Evolutionary conservation across 2,113 vertebrate genomes (phyloP).

Genomic region (Asarcornis scutulata): DNA sequence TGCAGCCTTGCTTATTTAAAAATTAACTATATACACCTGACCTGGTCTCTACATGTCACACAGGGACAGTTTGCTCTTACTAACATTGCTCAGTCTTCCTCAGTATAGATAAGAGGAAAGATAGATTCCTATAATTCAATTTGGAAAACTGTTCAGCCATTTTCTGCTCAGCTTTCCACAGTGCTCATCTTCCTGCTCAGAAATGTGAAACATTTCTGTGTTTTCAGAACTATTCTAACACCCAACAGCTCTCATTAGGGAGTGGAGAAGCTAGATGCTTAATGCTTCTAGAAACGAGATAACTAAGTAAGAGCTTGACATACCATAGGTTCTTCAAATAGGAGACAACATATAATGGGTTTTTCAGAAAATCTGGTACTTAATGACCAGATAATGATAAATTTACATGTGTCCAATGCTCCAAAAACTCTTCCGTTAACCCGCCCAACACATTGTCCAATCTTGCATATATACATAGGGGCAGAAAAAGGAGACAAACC

Average conservation of each 20-base stretch:
- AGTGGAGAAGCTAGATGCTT: neutral
- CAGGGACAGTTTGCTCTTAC: neutral
- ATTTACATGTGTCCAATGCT: neutral
- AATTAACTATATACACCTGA: neutral
- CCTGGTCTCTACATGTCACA: neutral
- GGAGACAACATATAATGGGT: neutral
- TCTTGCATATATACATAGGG: neutral
- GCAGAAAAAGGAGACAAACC: neutral
- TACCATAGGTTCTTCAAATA: neutral
- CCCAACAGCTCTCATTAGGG: neutral
- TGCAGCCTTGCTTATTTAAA: neutral
- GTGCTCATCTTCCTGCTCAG: neutral
- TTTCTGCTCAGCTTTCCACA: neutral
- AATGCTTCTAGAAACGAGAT: neutral
- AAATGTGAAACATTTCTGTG: neutral
- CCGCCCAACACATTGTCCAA: neutral
- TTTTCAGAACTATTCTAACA: neutral
- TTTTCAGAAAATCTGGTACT: neutral
- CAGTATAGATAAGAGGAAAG: neutral
- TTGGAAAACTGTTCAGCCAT: neutral
- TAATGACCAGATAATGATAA: neutral
- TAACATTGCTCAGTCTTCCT: neutral
- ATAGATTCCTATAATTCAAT: neutral
- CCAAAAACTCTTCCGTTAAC: neutral
- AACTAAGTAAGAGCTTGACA: neutral